Base-by-base conservation (phyloP, 1,140 invertebrate species). In the Asobara japonica region DNA sequence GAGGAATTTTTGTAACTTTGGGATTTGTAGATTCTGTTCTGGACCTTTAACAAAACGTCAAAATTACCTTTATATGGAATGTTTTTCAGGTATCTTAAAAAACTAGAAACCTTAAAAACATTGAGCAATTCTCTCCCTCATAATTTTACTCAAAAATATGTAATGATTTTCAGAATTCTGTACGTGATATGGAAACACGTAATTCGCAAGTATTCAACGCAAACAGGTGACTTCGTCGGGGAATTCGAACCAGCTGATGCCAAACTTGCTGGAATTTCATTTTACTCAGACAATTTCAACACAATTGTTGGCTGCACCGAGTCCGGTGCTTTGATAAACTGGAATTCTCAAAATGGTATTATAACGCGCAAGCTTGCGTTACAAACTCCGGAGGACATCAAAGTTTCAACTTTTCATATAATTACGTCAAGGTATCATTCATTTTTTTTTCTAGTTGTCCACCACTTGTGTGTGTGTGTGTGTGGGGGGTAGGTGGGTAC, bases 171-270 rank as follows among this genome's bases (percentile, higher is more conserved):
- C 78, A 92, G 90, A 80, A 86, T 83, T 73, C 75, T 93, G 7
- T 91, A 90, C 75, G 85, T 92, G 66, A 79, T 90, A 8, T 89
- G 88, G 82, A 88, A 88, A 20, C 83, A 89, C 41, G 77, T 85
- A 27, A 87, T 93, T 45, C 85, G 88, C 69, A 87, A 88, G n/a
- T 92, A 90, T 71, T 91, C 87, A 77, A 86, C 87, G 0, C 83
- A 87, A 78, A 90, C 90, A 3, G 89, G 88, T 22, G 89, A 90
- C 77, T 87, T 88, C 72, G 80, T 90, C 3, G 76, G 77, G 72
- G 88, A 91, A 74, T 88, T 91, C 38, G 88, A 88, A 75, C 86
- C 88, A 38, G 80, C 85, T 6, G 81, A 82, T 27, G 73, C 82
- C 8, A 83, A 87, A 69, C 82, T 92, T 67, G 82, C 88, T n/a